A percentile compares a stretch with the other conserved stretches of the same genome.
Evolutionary conservation across 2,113 vertebrate genomes (phyloP).

Genomic region (Notiomystis cincta): DNA sequence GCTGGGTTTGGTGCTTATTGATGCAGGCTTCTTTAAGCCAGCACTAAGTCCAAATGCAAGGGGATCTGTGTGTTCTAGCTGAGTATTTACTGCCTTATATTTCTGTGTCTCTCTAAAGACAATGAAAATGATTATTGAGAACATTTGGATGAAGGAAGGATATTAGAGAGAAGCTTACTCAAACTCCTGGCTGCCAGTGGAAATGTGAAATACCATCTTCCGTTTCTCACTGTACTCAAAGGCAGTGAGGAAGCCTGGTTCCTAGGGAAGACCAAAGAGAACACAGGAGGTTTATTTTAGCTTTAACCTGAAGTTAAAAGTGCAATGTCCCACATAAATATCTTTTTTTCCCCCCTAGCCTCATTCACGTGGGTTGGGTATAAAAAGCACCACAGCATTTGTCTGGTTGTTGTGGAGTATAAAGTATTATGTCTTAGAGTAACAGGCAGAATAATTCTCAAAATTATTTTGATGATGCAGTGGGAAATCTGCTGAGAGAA

Average conservation of each 20-base stretch:
- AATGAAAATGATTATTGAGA: neutral
- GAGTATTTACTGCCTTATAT: neutral
- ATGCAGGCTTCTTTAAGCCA: neutral
- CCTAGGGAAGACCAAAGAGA: slow-evolving; percentile 71
- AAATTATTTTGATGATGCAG: neutral
- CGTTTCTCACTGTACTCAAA: slow-evolving; percentile 92
- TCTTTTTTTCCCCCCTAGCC: neutral
- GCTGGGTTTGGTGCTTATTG: neutral
- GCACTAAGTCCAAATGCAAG: neutral
- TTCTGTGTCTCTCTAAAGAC: neutral
- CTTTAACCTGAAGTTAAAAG: neutral
- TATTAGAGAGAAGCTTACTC: slow-evolving; percentile 79
- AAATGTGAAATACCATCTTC: slow-evolving; percentile 93
- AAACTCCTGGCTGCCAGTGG: slow-evolving; percentile 96
- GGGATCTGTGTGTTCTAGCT: neutral
- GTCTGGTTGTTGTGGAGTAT: neutral
- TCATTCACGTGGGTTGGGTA: neutral
- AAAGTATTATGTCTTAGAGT: neutral
- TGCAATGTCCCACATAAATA: neutral
- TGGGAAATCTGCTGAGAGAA: neutral
- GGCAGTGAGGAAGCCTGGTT: slow-evolving; percentile 91
- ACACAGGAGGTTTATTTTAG: neutral
- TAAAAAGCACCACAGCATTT: neutral
- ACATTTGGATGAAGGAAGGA: neutral
- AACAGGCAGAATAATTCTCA: neutral